Base-by-base conservation (phyloP, 1,140 invertebrate species). In the Centruroides sculpturatus region DNA sequence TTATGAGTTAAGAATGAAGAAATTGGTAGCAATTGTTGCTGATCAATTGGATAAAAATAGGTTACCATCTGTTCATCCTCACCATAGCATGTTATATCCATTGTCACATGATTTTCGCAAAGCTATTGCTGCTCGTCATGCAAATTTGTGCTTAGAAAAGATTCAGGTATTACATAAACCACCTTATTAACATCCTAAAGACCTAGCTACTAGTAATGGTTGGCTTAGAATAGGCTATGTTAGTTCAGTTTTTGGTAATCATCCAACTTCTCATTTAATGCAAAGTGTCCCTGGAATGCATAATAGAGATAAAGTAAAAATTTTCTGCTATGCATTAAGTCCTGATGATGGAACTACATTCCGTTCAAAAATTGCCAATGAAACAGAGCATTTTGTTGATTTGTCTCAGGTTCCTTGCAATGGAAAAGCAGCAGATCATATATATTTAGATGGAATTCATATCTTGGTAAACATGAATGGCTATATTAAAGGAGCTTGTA, bases 401-500 rank as follows among this genome's bases (percentile, higher is more conserved):
- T 75, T 99, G 35, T 97, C 92, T 3, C 80, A 83, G 72, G 78
- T 81, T 49, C 82, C 85, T 0, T 96, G 91, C 75, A 96, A 98
- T 77, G 89, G 92, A 35, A 93, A 94, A 78, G 95, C 95, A 11
- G 95, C 95, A 34, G 94, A 97, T 75, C 82, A 82, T 66, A 99
- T 99, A 60, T 82, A 92, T 72, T 75, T 80, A 36, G 94, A 99
- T 78, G 92, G 92, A 54, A 94, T 99, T 71, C 85, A 99, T 71
- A 92, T 99, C 73, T 79, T 99, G 35, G 86, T 99, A 3, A 99
- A 99, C 71, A 98, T 99, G 94, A 99, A 99, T 76, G 97, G 97
- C 1, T 99, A 99, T 72, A 99, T 97, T 0, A 99, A 99, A 77
- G 95, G 96, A 5, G 94, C 94, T 1, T 68, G 82, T 12, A 99